Evolutionary conservation across 2,113 vertebrate species (phyloP).

Genomic region (Calypte anna): DNA sequence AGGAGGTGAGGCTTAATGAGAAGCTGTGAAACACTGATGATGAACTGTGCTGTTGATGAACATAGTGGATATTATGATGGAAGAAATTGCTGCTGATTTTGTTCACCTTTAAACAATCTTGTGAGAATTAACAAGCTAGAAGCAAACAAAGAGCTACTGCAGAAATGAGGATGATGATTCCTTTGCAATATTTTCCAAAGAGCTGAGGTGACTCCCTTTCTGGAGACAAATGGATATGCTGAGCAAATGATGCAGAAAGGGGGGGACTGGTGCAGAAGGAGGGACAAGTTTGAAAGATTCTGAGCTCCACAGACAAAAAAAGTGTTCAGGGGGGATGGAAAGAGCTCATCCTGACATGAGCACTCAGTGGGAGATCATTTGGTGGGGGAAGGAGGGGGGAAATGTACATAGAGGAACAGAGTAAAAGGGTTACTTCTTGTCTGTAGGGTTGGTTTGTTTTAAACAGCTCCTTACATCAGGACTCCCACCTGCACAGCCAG

Average conservation of each 20-base stretch:
- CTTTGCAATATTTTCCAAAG: not conserved
- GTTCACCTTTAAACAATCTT: not conserved
- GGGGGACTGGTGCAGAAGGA: not conserved
- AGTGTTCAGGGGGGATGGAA: not conserved
- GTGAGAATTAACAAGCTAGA: not conserved
- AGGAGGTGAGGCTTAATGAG: not conserved
- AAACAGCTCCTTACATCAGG: not conserved
- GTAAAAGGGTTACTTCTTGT: not conserved
- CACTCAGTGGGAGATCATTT: not conserved
- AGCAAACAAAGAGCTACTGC: not conserved
- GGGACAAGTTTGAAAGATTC: not conserved
- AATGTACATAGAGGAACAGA: fast-evolving
- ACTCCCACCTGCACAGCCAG: not conserved
- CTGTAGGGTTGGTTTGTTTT: not conserved
- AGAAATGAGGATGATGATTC: not conserved
- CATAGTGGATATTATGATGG: not conserved
- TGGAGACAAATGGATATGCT: not conserved
- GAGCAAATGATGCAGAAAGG: not conserved
- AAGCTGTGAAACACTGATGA: not conserved
- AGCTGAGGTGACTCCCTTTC: not conserved
- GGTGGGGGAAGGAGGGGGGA: not conserved
- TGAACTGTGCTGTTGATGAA: not conserved
- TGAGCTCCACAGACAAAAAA: not conserved
- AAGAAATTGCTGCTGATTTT: not conserved
- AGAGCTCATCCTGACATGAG: not conserved